A percentile compares a stretch with the other conserved stretches of the same genome.
These are phyloP conservation scores for Clitarchus hookeri DNA, from an alignment of 2,888 invertebrate genomes.

Conservation along the genomic window DNA sequence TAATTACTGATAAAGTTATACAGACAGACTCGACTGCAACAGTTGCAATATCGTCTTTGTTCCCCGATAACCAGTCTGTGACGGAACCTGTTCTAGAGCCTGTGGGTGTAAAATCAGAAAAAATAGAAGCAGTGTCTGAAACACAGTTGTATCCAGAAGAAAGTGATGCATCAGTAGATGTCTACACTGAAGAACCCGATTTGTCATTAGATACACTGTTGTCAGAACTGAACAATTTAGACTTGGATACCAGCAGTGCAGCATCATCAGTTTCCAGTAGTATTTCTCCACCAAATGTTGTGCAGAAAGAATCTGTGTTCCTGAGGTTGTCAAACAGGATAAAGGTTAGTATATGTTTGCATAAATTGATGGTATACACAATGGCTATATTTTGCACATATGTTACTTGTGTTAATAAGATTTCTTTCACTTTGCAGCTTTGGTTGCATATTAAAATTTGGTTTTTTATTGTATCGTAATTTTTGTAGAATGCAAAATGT, in stretches of 20 bases:
- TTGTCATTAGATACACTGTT: slow-evolving; percentile 51
- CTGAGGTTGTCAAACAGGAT: slow-evolving; percentile 93
- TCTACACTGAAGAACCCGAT: slow-evolving; percentile 44
- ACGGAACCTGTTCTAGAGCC: slow-evolving; percentile 43
- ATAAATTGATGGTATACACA: no score
- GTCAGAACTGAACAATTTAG: slow-evolving; percentile 53
- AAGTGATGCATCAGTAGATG: neutral
- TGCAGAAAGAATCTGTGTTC: slow-evolving; percentile 93
- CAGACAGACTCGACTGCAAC: slow-evolving; percentile 8
- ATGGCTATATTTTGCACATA: no score
- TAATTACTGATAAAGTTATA: neutral
- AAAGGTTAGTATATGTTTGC: slow-evolving; percentile 63
- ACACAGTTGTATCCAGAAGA: neutral
- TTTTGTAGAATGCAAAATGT: no score
- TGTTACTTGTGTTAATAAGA: no score
- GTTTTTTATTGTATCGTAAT: no score
- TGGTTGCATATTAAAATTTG: no score
- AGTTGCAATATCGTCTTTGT: neutral
- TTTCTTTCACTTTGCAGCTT: no score
- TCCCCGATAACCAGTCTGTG: neutral
- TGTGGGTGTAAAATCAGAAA: neutral
- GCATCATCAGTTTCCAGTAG: slow-evolving; percentile 42
- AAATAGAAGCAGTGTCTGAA: slow-evolving; percentile 35
- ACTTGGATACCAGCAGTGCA: slow-evolving; percentile 47
- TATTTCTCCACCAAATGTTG: slow-evolving; percentile 48